These are phyloP conservation scores for Sinosuthora webbiana DNA, from an alignment of 2,113 vertebrate genomes.

Conservation along the genomic window DNA sequence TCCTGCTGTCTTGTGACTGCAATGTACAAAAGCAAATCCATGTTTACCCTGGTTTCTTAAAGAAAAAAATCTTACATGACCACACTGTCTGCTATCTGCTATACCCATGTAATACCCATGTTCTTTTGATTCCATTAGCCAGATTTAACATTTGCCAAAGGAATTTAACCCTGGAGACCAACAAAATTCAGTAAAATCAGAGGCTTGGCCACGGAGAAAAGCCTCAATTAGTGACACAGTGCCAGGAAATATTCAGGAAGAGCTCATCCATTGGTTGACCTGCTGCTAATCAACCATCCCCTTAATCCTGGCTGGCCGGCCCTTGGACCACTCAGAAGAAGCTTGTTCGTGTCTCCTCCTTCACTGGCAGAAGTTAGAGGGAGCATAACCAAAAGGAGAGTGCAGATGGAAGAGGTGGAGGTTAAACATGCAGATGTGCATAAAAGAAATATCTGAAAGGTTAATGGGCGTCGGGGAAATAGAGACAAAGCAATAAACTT, in stretches of 20 bases:
- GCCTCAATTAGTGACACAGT: not conserved
- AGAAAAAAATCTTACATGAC: not conserved
- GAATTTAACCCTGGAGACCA: not conserved
- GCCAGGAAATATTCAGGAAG: not conserved
- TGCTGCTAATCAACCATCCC: not conserved
- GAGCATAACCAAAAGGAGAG: not conserved
- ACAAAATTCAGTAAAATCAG: not conserved
- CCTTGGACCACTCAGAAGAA: not conserved
- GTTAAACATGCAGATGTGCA: not conserved
- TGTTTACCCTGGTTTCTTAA: not conserved
- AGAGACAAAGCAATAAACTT: not conserved
- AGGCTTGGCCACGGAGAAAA: not conserved
- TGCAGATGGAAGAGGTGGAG: not conserved
- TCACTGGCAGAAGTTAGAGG: not conserved
- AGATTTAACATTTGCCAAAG: not conserved
- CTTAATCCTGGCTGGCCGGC: not conserved
- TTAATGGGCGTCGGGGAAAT: not conserved
- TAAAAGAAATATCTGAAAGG: not conserved
- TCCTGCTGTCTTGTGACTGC: not conserved
- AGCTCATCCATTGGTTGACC: not conserved
- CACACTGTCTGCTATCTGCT: not conserved
- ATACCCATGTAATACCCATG: not conserved
- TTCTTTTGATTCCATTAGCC: not conserved
- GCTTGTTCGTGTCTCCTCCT: not conserved
- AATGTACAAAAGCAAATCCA: not conserved